These are phyloP conservation scores for Periophthalmus magnuspinnatus DNA, from an alignment of 2,797 vertebrate genomes.

Conservation along the genomic window DNA sequence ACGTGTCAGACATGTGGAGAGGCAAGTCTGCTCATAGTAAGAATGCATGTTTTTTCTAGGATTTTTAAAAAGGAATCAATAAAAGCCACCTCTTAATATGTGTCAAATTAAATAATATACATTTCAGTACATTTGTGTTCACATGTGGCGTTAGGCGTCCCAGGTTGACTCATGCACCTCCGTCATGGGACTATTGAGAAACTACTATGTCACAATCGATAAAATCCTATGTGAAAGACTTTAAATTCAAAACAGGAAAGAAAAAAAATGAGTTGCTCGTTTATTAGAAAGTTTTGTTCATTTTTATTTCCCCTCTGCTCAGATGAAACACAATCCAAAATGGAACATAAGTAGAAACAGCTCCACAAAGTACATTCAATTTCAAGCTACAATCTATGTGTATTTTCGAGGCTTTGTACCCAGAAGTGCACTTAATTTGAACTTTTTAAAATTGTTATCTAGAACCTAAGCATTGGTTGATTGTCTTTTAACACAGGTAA, in stretches of 20 bases:
- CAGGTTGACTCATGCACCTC: background rate
- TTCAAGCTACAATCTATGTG: constrained; percentile 52
- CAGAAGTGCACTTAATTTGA: constrained; percentile 64
- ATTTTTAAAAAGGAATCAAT: too few species aligned
- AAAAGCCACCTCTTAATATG: background rate
- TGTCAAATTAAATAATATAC: background rate
- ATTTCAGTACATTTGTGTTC: background rate
- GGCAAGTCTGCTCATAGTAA: too few species aligned
- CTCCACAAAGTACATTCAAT: constrained; percentile 72
- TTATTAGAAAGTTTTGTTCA: constrained; percentile 79
- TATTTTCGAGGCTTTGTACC: constrained; percentile 62
- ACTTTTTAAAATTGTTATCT: background rate
- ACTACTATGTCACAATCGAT: background rate
- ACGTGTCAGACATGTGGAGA: too few species aligned
- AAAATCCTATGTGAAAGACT: background rate
- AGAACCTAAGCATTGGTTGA: constrained; percentile 34
- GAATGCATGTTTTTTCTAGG: too few species aligned
- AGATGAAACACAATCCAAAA: constrained; percentile 65
- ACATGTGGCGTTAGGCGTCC: background rate
- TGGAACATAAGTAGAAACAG: constrained; percentile 54
- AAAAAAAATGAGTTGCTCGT: constrained; percentile 60
- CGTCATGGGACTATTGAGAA: background rate
- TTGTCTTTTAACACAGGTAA: constrained; percentile 52
- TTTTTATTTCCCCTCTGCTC: constrained; percentile 70
- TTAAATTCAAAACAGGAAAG: constrained; percentile 49